A percentile compares a stretch with the other conserved stretches of the same genome.
These are phyloP conservation scores for Planococcus citri DNA, from an alignment of 1,140 invertebrate genomes.

Conservation along the genomic window DNA sequence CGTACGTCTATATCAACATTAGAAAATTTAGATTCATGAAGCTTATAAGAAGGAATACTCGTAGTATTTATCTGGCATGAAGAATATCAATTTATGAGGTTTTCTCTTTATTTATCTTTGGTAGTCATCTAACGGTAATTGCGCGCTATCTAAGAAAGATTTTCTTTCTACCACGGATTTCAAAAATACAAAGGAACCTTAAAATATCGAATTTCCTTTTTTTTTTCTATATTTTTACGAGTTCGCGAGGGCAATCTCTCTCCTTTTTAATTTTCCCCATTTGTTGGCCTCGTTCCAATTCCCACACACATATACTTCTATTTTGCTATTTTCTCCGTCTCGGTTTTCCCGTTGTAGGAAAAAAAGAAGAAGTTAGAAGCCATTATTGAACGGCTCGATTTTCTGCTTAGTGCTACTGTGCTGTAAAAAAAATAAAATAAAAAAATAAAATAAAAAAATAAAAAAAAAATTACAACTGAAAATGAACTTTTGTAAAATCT, in stretches of 20 bases:
- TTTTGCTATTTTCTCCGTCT: not conserved
- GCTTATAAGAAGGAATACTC: not conserved
- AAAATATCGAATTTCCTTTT: slow-evolving; percentile 17
- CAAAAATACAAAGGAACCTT: slow-evolving; percentile 12
- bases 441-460: not conserved
- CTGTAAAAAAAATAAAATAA: not conserved
- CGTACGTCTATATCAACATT: not conserved
- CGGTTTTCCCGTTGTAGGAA: not conserved
- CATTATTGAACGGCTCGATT: not conserved
- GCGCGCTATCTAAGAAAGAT: not conserved
- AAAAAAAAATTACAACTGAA: not conserved
- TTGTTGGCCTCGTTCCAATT: slow-evolving; percentile 18
- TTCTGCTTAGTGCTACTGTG: not conserved
- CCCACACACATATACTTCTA: slow-evolving; percentile 16
- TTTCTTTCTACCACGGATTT: slow-evolving; percentile 2
- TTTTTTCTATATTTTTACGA: slow-evolving; percentile 11
- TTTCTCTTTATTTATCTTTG: not conserved
- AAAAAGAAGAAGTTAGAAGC: not conserved
- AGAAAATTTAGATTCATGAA: not conserved
- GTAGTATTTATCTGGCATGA: not conserved
- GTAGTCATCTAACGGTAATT: not conserved
- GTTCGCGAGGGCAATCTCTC: not conserved
- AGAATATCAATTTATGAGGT: not conserved
- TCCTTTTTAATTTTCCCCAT: slow-evolving; percentile 16
- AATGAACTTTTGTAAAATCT: slow-evolving; percentile 17